Evolutionary conservation across 2,797 vertebrate species (phyloP), one percentile per base, ranked within the genome.

Genomic region (Tapirus indicus): DNA sequence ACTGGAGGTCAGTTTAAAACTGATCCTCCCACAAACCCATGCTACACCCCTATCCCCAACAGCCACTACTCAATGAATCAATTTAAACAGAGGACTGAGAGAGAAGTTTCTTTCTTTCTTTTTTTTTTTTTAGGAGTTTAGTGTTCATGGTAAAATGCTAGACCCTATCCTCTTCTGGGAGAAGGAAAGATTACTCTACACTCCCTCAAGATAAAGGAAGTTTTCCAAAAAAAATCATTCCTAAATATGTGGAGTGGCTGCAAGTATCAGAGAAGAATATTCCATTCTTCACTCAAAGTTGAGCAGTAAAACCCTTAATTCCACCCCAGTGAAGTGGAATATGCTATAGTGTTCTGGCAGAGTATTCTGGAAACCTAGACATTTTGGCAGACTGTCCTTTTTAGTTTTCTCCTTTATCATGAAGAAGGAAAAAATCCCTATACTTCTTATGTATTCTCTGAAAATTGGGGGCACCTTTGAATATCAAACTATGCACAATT

Each of bases 401-500:
- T 72, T 7, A 20, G n/a, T 88, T 21, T 21, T 27, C 11, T 41
- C 11, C 1, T 92, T 87, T 66, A 78, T 72, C 21, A 54, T 41
- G 7, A 29, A 83, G 62, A 21, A 72, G 21, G n/a, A 47, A 75
- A 62, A 75, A 71, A 18, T 38, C 38, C 38, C 38, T 29, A 7
- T 62, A 60, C 5, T 8, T 54, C 21, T 85, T 74, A 52, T 14
- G 2, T 35, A 54, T 54, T 91, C 29, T 66, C 38, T 82, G 25
- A 96, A 69, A 77, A 72, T 77, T 77, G 44, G 38, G 56, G 23
- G 6, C 56, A 60, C 12, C 82, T 80, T 32, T 82, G 27, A 62
- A 82, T 60, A 71, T 77, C 35, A 80, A 85, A 58, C 32, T 54
- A 12, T 80, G n/a, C 8, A 60, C 91, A 86, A 47, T 96, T 95